Conservation (phyloP, 2,797 vertebrate species). For the Galago senegalensis region DNA sequence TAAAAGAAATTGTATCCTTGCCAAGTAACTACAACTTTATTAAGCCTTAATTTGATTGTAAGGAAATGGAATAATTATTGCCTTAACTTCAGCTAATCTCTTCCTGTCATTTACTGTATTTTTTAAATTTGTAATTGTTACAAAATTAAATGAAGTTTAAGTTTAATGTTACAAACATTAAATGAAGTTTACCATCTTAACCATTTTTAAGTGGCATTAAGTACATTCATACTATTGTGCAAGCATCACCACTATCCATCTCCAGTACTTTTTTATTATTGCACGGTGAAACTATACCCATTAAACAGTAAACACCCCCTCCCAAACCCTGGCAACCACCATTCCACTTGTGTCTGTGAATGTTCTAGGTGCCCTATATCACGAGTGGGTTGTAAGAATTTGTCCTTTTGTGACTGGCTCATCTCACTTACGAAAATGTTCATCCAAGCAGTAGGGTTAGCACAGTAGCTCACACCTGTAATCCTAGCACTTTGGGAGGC, state of each 20-base stretch:
- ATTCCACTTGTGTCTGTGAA: neutral
- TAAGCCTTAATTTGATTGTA: constrained; percentile 67
- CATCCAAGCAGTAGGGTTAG: neutral
- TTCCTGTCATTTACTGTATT: constrained; percentile 20
- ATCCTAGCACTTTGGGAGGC: neutral
- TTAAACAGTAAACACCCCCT: neutral
- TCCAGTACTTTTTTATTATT: neutral
- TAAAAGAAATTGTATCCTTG: constrained; percentile 31
- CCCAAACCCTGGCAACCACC: too few species aligned
- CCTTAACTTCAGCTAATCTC: constrained; percentile 71
- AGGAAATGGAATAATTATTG: constrained; percentile 73
- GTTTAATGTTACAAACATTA: neutral
- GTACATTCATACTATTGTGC: neutral
- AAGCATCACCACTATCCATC: neutral
- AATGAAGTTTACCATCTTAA: neutral
- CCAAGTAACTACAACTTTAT: neutral
- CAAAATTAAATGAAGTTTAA: neutral
- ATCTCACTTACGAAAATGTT: neutral
- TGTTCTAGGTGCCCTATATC: neutral
- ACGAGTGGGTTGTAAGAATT: neutral
- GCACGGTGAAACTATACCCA: neutral
- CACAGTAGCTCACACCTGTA: neutral
- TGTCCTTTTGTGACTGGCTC: neutral
- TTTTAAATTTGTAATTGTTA: neutral
- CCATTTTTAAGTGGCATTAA: neutral